Conservation (phyloP, 2,888 invertebrate genomes). For the Coelinius sp. region DNA sequence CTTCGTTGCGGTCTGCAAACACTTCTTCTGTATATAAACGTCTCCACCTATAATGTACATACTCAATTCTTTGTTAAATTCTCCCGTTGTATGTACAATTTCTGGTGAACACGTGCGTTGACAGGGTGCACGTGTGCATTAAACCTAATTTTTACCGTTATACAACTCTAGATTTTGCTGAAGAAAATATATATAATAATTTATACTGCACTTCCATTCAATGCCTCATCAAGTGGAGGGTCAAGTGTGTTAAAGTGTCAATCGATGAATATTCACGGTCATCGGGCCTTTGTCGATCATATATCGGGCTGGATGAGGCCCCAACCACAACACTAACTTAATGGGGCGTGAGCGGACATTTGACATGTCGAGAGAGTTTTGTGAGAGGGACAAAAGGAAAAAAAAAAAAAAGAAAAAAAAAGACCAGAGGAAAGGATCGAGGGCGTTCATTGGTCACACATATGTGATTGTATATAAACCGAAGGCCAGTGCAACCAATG, state of each 20-base stretch:
- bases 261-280: constrained; percentile 17
- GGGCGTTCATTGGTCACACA: constrained; percentile 4
- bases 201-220: neutral
- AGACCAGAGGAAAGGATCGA: constrained; percentile 4
- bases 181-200: neutral
- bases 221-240: neutral
- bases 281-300: neutral
- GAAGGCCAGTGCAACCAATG: constrained; percentile 4
- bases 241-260: neutral
- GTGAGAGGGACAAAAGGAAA: neutral
- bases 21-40: neutral
- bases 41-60: constrained; percentile 6
- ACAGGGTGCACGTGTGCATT: constrained; percentile 25
- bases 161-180: constrained; percentile 3
- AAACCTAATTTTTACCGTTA: constrained; percentile 21
- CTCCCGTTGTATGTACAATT: neutral
- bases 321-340: constrained; percentile 41
- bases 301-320: constrained; percentile 8
- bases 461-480: neutral
- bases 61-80: neutral
- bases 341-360: constrained; percentile 37
- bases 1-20: constrained; percentile 16
- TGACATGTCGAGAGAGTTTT: constrained; percentile 33
- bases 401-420: constrained; percentile 5
- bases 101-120: constrained; percentile 17